These are phyloP conservation scores for Ranitomeya imitator DNA, from an alignment of 2,113 vertebrate species.

Conservation along the genomic window DNA sequence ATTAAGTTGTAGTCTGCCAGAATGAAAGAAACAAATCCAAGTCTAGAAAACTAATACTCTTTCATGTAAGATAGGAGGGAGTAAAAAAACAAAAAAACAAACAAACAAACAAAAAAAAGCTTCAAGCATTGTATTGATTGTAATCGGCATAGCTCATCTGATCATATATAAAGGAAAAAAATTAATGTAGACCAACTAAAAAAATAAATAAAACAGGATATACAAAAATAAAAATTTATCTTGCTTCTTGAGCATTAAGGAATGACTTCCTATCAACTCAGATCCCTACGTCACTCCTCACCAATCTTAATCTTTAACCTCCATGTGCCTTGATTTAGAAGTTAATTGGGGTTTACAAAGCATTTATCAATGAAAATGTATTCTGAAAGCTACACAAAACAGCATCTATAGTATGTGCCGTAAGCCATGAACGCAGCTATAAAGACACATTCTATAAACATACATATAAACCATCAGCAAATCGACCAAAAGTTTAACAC, in stretches of 20 bases:
- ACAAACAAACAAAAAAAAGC: no score
- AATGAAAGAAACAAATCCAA: not conserved
- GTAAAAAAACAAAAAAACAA: no score
- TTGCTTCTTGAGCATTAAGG: not conserved
- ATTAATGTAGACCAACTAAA: not conserved
- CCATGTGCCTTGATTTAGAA: constrained; percentile 30
- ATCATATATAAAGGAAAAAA: not conserved
- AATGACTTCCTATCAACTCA: not conserved
- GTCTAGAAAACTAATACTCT: not conserved
- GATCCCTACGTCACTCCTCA: not conserved
- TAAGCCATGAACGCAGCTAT: not conserved
- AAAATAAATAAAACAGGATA: not conserved
- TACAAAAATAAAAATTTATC: not conserved
- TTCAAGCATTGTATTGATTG: not conserved
- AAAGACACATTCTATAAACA: not conserved
- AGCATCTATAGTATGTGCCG: not conserved
- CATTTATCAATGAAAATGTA: constrained; percentile 25
- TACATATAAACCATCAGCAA: not conserved
- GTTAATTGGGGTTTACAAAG: not conserved
- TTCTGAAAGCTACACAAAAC: not conserved
- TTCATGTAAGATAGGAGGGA: not conserved
- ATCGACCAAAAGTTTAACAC: not conserved
- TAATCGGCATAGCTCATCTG: no score
- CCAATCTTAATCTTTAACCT: constrained; percentile 29
- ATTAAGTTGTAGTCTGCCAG: not conserved